Evolutionary conservation across 2,113 vertebrate species (phyloP), one percentile per base, ranked within the genome.

Genomic region (Odontophorus gujanensis): DNA sequence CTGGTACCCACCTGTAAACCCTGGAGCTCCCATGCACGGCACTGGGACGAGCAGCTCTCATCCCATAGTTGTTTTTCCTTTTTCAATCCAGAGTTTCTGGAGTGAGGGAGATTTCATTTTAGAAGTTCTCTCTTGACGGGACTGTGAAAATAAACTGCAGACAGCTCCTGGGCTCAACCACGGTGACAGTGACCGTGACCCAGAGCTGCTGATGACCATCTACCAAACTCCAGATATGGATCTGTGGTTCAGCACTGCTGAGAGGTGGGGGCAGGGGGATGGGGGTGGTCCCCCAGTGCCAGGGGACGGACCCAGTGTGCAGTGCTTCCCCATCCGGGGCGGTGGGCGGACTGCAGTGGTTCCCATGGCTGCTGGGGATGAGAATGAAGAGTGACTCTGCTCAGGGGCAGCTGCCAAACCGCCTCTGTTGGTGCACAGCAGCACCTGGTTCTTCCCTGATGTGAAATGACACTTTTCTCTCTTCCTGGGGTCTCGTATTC

Each of bases 401-500:
- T 15, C 3, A 7, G 82, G 3, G 81, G 34, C 2, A 19, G 86
- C 92, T 95, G 90, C 94, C 96, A 95, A 81, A 84, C 28, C 6
- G 3, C 69, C 91, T 92, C 84, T 92, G 83, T 93, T 47, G 36
- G 73, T 83, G 86, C 81, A 88, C 9, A 82, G 32, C 92, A 87
- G 83, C 73, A 1, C 53, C n/a, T 12, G 84, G 91, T 16, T 79
- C 42, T 87, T 51, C 95, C 92, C 81, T 92, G 89, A 90, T 95
- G 45, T 71, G 92, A 85, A 93, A 87, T 71, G 94, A 93, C 87
- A 87, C 71, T 82, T 93, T 12, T 6, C 78, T 77, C 71, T 48
- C 59, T 82, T 88, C 30, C 89, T 80, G 71, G 81, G 89, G 75
- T 82, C 96, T 85, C 80, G 63, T 93, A 87, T 89, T 50, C 91